Evolutionary conservation across 1,140 invertebrate genomes (phyloP), one percentile per base, ranked within the genome.

Genomic region (Orussus abietinus): DNA sequence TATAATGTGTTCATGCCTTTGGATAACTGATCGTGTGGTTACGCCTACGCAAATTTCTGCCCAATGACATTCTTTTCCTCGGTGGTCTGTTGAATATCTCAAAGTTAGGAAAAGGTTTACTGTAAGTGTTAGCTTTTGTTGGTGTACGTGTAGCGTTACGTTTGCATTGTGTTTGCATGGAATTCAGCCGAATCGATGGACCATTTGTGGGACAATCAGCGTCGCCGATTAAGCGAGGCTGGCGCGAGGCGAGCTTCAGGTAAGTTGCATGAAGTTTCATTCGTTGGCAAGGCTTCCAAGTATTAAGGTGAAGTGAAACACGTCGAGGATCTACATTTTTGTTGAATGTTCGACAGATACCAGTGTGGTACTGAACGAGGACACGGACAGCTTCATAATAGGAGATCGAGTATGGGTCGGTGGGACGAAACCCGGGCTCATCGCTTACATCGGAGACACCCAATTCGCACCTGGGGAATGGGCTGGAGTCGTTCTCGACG

Each of bases 401-500:
- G 94, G 94, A 26, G 90, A 98, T 62, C 77, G 85, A 51, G 88
- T 98, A 51, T 98, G 88, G 86, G 93, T 98, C 19, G 91, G 92
- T 58, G 94, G 94, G 22, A 86, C 83, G n/a, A 96, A 96, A 64
- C 85, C 92, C 3, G 96, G 95, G 18, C 81, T 84, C 56, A 96
- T 99, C 50, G 92, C 94, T 17, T 99, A 90, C 68, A 93, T 98
- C 45, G 96, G 96, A n/a, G 94, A 97, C 66, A 96, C 95, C 21
- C 84, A 92, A 62, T 98, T 98, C 71, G 94, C 90, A 14, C 83
- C 88, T 20, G 95, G 95, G 50, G 90, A 95, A 43, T 98, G 95
- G 95, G 94, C 92, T 55, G 96, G 96, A 25, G 85, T 99, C 38
- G 92, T 95, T 21, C 80, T 98, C 39, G 95, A 98, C 69, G 87